A percentile compares a stretch with the other conserved stretches of the same genome.
phyloP scores from a whole-genome alignment of 2,797 vertebrate genomes.

The Pelochelys cantorii region DNA sequence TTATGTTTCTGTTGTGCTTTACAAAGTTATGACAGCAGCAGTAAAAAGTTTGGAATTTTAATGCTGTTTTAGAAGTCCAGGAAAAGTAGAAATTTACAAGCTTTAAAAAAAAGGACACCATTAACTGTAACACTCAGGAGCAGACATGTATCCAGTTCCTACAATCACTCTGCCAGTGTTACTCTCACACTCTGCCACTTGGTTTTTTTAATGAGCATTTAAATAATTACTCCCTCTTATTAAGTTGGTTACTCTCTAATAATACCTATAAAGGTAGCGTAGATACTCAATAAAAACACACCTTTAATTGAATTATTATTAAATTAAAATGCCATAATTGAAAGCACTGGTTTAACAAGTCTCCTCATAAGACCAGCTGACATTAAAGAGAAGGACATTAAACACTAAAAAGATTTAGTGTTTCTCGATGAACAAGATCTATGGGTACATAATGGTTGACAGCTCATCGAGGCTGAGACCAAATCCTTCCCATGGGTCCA shows the following conservation, averaged over 20 bases:
- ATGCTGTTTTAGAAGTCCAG: slow-evolving; percentile 59
- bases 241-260: slow-evolving; percentile 64
- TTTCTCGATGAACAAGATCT: slow-evolving; percentile 48
- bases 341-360: slow-evolving; percentile 59
- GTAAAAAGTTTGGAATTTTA: slow-evolving; percentile 63
- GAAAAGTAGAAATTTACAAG: slow-evolving; percentile 57
- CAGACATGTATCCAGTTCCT: slow-evolving; percentile 30
- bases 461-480: slow-evolving; percentile 21
- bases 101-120: slow-evolving; percentile 52
- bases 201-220: slow-evolving; percentile 70
- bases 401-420: slow-evolving; percentile 33
- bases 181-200: slow-evolving; percentile 11
- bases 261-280: slow-evolving; percentile 69
- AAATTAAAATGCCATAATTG: slow-evolving; percentile 69
- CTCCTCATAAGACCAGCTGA: slow-evolving; percentile 56
- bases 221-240: slow-evolving; percentile 72
- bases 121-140: slow-evolving; percentile 66
- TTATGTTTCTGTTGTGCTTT: slow-evolving; percentile 32
- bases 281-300: slow-evolving; percentile 71
- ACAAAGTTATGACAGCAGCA: slow-evolving; percentile 42
- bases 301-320: slow-evolving; percentile 75
- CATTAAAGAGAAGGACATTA: slow-evolving; percentile 48
- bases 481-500: slow-evolving; percentile 42
- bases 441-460: not conserved
- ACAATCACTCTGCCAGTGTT: slow-evolving; percentile 16